Base-by-base conservation (phyloP, 2,113 vertebrate genomes). In the Psophia crepitans region DNA sequence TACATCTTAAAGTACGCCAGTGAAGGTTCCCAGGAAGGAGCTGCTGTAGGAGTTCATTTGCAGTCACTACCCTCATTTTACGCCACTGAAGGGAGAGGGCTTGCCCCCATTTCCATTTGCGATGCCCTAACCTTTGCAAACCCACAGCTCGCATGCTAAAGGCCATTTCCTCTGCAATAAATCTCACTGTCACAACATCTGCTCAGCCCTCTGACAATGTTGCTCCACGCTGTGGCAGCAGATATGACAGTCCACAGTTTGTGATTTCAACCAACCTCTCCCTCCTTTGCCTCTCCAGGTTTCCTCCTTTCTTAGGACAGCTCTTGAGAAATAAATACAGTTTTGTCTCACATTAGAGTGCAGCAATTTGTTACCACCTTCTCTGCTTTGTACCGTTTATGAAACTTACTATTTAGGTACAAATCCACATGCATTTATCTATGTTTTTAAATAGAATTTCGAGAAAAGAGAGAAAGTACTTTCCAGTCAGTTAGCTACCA, bases 401-500 rank as follows among this genome's bases (percentile, higher is more conserved):
- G 30, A 88, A 86, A n/a, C 23, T 51, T 54, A 28, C 37, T 84
- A 41, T 86, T 83, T 64, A 63, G 39, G 46, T 32, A 68, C 23
- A 90, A 91, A 63, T 48, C 23, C 60, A 30, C 8, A 43, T 5
- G 30, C 32, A 66, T 70, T 77, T 73, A 32, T 73, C 56, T 73
- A 49, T 30, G 18, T 13, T 76, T 95, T 63, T 28, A 56, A 90
- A 93, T 12, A 66, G 27, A 75, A 77, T 76, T 75, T 58, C 16
- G 27, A 64, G 53, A 48, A 80, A 74, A 57, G 30, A 27, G 2
- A 91, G 26, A 88, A 64, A 49, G 60, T 0, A 8, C 53, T 84
- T 96, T 89, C 77, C 56, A 88, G 80, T 73, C 41, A 70, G 44
- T 84, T 75, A 93, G 58, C 37, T 82, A 63, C 58, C 43, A 33